Base-by-base conservation (phyloP, 2,797 vertebrate genomes). In the Bryconaethiops microstoma region DNA sequence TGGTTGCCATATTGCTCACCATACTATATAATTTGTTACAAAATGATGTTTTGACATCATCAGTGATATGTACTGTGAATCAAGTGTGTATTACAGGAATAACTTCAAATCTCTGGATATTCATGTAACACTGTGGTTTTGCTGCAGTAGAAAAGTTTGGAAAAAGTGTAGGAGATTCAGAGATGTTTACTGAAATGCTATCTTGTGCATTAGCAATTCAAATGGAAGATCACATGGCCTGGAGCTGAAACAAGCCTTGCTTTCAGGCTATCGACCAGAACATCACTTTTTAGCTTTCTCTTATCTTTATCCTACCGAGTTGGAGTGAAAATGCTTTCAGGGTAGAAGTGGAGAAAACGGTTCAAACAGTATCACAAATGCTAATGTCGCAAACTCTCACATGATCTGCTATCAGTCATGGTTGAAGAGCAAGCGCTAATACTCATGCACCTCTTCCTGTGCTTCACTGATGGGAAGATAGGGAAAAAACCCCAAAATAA, bases 151-250 rank as follows among this genome's bases (percentile, higher is more conserved):
- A 39, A 9, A 29, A 29, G 68, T 23, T 29, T 72, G 29, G 39
- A 39, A n/a, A 72, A 29, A 57, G 16, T 10, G 29, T 6, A 55
- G n/a, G 1, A 35, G 29, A 55, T 39, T 39, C 17, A 19, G 45
- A 42, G 54, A 74, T 42, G 55, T 59, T 74, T 74, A 60, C 72
- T 23, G 55, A 59, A 74, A 40, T 42, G 17, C 14, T 59, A 59
- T 42, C 54, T 42, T 7, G 16, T 7, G 10, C 19, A 42, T 59
- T 74, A 74, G 54, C 71, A 59, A 42, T 59, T 74, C 72, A 74
- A 45, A 74, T 59, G 55, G n/a, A 9, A 16, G 5, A 52, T 23
- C 68, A 35, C 19, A 35, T 23, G 12, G 35, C 21, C 12, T 45
- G 7, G 17, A 45, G 55, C 48, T 35, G 17, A 54, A 40, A 50